Base-by-base conservation (phyloP, 2,113 vertebrate genomes). In the Acrocephalus arundinaceus region DNA sequence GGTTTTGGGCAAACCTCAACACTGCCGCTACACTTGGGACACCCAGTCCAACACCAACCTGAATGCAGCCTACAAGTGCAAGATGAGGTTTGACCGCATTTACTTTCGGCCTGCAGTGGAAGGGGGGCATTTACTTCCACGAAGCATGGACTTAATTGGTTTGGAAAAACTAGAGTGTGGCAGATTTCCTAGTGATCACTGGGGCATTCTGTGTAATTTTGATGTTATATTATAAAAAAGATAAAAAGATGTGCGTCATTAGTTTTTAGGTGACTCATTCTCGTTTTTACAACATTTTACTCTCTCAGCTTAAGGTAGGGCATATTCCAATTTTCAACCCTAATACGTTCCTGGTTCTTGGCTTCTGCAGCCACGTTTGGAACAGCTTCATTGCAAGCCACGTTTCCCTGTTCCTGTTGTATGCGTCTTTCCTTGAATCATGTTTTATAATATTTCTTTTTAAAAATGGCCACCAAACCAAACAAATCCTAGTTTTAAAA, bases 21-120 rank as follows among this genome's bases (percentile, higher is more conserved):
- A 99, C 94, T 99, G 99, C 94, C 98, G 97, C 63, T 99, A 99
- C 94, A 99, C 99, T 0, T 99, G 99, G 99, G 99, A 99, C 91
- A 99, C 99, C 5, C 98, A 97, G 70, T 80, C 96, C 62, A 99
- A 99, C 94, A 98, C 71, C 91, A 99, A 99, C 93, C 98, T 99
- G 91, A 66, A 51, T 1, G 91, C 95, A 17, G 20, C 28, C 2
- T 98, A 97, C 35, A 65, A 97, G 66, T 97, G 97, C 96, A 98
- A 98, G 90, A 98, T 98, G 70, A 98, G 99, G 62, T 99, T 99
- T 67, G 99, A 99, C 92, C 98, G 99, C 3, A 9, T 99, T 81
- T 99, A 98, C 96, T 87, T 99, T 35, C 98, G 98, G 33, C 96
- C 98, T 5, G 98, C 99, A 1, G 86, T 79, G 3, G 93, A 91